phyloP scores from a whole-genome alignment of 2,797 vertebrate genomes.

The Oreochromis mossambicus region DNA sequence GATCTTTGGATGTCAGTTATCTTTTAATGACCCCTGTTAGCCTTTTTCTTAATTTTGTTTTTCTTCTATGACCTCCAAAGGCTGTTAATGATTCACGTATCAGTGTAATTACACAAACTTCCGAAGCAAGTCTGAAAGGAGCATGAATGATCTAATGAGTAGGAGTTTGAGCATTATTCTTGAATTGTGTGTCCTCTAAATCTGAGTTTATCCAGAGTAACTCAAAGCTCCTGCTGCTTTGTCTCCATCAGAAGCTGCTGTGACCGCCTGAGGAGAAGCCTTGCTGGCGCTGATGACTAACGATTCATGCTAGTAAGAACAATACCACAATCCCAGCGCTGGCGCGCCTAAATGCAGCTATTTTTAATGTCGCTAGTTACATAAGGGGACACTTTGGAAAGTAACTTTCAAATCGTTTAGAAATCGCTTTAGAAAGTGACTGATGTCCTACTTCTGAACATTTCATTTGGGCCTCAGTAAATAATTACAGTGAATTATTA shows the following conservation, averaged over 20 bases:
- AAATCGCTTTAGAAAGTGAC: not conserved
- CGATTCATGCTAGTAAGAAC: not conserved
- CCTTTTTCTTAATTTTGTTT: not conserved
- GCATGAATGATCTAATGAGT: not conserved
- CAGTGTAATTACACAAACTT: not conserved
- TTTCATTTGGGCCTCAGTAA: too few species aligned
- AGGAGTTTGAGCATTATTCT: not conserved
- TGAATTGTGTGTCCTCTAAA: not conserved
- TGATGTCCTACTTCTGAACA: not conserved
- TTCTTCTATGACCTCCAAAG: not conserved
- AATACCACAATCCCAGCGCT: not conserved
- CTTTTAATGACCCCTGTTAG: not conserved
- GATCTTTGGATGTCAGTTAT: not conserved
- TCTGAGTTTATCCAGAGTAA: not conserved
- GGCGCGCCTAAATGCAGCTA: not conserved
- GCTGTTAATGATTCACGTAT: not conserved
- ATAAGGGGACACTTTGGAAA: not conserved
- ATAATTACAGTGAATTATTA: not conserved
- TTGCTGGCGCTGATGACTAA: not conserved
- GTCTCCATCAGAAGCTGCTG: not conserved
- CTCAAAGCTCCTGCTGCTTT: not conserved
- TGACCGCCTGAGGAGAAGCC: not conserved
- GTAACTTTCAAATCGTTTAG: not conserved
- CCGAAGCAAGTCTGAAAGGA: not conserved
- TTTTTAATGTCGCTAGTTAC: not conserved